These are phyloP conservation scores for Cepaea hortensis DNA, from an alignment of 2,888 invertebrate genomes.

Conservation along the genomic window DNA sequence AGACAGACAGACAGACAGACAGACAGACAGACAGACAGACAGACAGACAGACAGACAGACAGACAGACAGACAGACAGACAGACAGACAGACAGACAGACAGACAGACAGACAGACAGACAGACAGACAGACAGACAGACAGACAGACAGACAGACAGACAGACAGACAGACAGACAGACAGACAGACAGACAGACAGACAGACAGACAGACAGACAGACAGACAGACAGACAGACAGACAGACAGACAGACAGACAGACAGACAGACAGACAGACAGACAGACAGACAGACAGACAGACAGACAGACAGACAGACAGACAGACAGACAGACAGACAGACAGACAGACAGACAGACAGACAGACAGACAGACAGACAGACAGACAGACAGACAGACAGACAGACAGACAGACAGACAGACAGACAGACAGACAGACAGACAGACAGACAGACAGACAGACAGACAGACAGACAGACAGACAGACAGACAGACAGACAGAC, in stretches of 20 bases:
- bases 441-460: conserved; percentile 19
- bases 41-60: conserved; percentile 27
- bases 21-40: conserved; percentile 25
- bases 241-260: conserved; percentile 19
- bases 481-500: too few relatives aligned
- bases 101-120: conserved; percentile 17
- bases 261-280: conserved; percentile 25
- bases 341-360: conserved; percentile 25
- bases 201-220: conserved; percentile 27
- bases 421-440: conserved; percentile 13
- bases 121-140: background rate
- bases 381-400: conserved; percentile 30
- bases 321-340: conserved; percentile 19
- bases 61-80: conserved; percentile 27
- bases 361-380: conserved; percentile 6
- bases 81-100: conserved; percentile 19
- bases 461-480: conserved; percentile 1
- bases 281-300: conserved; percentile 27
- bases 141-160: background rate
- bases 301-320: conserved; percentile 27
- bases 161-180: background rate
- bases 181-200: conserved; percentile 26
- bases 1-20: conserved; percentile 19
- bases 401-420: conserved; percentile 31
- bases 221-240: conserved; percentile 27